Evolutionary conservation across 2,113 vertebrate genomes (phyloP), one percentile per base, ranked within the genome.

Genomic region (Rhea pennata): DNA sequence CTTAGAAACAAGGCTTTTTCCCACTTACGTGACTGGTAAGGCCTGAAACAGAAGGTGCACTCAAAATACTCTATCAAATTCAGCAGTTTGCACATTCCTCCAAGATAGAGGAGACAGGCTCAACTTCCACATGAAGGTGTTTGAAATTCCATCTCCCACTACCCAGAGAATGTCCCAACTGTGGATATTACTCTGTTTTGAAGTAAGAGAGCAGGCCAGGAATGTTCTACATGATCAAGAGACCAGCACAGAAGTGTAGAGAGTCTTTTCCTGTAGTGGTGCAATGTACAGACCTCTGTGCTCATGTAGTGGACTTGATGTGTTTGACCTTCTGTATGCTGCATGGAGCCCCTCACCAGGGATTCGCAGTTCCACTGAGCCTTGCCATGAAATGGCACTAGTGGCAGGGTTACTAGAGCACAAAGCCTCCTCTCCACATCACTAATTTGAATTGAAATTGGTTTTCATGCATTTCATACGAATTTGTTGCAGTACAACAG

Each of bases 11-110:
- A 80, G 59, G n/a, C 19, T 62, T 80, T 56, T 84, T 50, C 24
- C 46, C 0, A 0, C 7, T 71, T 64, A 64, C 0, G 1, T n/a
- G 33, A 56, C 31, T 59, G n/a, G 8, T 64, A 23, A 59, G 27
- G 46, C 39, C 73, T 27, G 27, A 59, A 54, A 11, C 51, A 81
- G 61, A 71, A 88, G 17, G 8, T 54, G 6, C 36, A 73, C 26
- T 66, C 73, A 78, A 27, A 84, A 95, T 74, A 75, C 14, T 78
- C 26, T 48, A 4, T 46, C 26, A 58, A 84, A 15, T 65, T 77
- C 33, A 84, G 24, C 54, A 78, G 36, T 22, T 72, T 80, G 51
- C 19, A 67, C 62, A 40, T 39, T n/a, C 15, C 73, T n/a, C 36
- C 42, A 64, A 27, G 65, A 76, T 20, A 53, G 2, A 22, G 72